phyloP scores from a whole-genome alignment of 2,113 vertebrate species.

The Rhodinocichla rosea region DNA sequence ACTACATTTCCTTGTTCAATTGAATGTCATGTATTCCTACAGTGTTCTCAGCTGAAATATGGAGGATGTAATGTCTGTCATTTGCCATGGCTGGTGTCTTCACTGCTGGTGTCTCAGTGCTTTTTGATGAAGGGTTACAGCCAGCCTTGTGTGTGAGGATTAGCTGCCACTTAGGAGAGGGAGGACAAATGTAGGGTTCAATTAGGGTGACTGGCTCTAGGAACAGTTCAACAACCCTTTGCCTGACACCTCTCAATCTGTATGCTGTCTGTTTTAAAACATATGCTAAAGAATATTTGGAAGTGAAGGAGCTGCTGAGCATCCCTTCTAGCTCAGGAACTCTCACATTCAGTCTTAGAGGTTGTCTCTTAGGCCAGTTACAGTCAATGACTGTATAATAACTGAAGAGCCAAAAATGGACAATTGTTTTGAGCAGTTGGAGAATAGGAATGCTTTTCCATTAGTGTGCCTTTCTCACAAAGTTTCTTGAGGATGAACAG shows the following conservation, averaged over 20 bases:
- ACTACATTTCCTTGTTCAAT: background rate
- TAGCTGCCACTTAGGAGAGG: background rate
- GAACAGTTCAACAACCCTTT: background rate
- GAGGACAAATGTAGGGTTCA: background rate
- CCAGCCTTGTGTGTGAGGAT: background rate
- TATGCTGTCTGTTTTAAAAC: background rate
- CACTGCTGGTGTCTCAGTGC: background rate
- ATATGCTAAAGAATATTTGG: background rate
- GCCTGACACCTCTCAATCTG: background rate
- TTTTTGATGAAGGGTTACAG: background rate
- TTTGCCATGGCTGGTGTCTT: background rate
- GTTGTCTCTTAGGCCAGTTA: background rate
- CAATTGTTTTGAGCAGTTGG: background rate
- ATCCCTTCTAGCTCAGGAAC: background rate
- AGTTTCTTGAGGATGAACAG: too few species aligned
- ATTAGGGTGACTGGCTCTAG: background rate
- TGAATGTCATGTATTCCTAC: background rate
- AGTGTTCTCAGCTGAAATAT: background rate
- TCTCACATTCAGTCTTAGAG: background rate
- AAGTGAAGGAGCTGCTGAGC: background rate
- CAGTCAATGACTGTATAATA: background rate
- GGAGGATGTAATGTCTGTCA: background rate
- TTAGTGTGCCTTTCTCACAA: background rate
- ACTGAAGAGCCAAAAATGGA: background rate
- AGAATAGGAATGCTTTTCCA: background rate